Base-by-base conservation (phyloP, 2,888 invertebrate species). In the Acanthacorydalis orientalis region DNA sequence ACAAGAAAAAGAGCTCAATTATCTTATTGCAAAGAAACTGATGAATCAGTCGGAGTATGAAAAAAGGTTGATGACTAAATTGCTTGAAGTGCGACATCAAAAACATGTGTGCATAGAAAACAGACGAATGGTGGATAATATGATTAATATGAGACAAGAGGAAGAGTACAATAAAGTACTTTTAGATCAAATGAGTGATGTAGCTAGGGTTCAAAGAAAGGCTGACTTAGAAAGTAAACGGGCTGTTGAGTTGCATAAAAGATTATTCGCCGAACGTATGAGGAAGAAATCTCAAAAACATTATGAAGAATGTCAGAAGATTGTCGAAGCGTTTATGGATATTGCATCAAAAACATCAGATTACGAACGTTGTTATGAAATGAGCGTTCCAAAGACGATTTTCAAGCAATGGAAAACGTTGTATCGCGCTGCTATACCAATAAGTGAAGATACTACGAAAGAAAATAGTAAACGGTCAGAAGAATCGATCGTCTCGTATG, bases 1-100 rank as follows among this genome's bases (percentile, higher is more conserved):
- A 56, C 72, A 76, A 60, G 74, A 75, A 55, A 58, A 59, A 9
- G 67, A 68, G 51, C 60, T 72, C 31, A 73, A 77, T 51, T 62
- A 63, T 40, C 64, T 68, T 11, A 62, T 79, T 10, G 69, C 73
- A 0, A 68, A 68, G 48, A 75, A 74, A 54, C 68, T 78, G 4
- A 60, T 78, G 59, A 74, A 74, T 55, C 68, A 79, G 50, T 76
- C 78, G 1, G 67, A 71, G 41, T 78, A 75, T 59, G 81, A 81
- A 56, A 80, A 78, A 58, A 75, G 75, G 60, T 74, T 80, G 66
- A 68, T 74, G 43, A 71, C 72, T 35, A 77, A 77, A 62, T 63
- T 80, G 49, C 72, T 73, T 61, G 75, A 78, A 59, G 70, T 78
- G 0, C 72, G 75, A 47, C 68, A 74, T 44, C 73, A 77, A 53